phyloP scores from a whole-genome alignment of 2,113 vertebrate genomes.

The Todiramphus chloris region DNA sequence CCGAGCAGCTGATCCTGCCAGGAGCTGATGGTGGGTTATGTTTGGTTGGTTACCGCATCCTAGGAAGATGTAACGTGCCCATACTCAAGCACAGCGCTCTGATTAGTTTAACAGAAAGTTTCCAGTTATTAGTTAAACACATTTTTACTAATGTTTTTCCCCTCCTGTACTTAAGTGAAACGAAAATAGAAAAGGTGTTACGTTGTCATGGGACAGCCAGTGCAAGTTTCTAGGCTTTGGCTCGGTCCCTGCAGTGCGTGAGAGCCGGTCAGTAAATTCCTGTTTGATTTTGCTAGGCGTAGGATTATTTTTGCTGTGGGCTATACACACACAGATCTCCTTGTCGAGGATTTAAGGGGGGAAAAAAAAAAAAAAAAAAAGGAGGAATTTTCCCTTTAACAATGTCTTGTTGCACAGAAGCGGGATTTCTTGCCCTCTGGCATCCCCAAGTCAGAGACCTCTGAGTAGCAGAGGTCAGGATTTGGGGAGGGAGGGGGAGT shows the following conservation, averaged over 20 bases:
- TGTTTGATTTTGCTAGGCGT: neutral
- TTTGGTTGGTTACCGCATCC: neutral
- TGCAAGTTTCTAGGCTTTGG: neutral
- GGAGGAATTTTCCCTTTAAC: neutral
- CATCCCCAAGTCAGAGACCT: neutral
- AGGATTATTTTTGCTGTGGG: neutral
- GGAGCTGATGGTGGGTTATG: neutral
- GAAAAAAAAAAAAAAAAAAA: neutral
- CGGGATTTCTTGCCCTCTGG: constrained; percentile 1
- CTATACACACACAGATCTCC: neutral
- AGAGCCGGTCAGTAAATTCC: neutral
- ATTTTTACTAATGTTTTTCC: neutral
- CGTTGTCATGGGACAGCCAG: neutral
- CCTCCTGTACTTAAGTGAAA: neutral
- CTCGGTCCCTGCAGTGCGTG: neutral
- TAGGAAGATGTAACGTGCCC: neutral
- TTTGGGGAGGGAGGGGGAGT: neutral
- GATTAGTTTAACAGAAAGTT: neutral
- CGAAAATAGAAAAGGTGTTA: neutral
- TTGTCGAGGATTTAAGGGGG: neutral
- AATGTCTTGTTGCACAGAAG: neutral
- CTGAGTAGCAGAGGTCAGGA: neutral
- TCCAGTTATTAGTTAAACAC: neutral
- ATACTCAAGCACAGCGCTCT: neutral
- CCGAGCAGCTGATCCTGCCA: neutral